Evolutionary conservation across 2,888 invertebrate species (phyloP).

Genomic region (Acleris holmiana): DNA sequence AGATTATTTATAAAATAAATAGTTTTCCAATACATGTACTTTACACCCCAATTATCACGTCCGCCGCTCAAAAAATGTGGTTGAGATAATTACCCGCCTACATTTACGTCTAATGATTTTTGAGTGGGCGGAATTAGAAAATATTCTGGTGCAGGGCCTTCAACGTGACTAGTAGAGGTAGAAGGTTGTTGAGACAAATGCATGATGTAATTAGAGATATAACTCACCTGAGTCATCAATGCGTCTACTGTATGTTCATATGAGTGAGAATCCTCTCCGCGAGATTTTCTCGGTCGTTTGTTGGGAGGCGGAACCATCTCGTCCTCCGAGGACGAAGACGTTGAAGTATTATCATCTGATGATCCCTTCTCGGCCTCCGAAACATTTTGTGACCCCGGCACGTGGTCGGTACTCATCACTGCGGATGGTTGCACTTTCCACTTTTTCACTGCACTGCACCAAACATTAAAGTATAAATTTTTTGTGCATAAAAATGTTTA

Average conservation of each 20-base stretch:
- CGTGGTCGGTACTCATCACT: neutral
- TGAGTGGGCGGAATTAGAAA: neutral
- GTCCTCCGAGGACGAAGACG: neutral
- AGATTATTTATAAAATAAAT: too few relatives aligned
- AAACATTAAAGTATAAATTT: neutral
- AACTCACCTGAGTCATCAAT: neutral
- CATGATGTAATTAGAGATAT: neutral
- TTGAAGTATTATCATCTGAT: neutral
- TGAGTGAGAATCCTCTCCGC: neutral
- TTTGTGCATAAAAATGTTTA: too few relatives aligned
- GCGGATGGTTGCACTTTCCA: too few relatives aligned
- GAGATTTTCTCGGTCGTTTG: constrained; percentile 1
- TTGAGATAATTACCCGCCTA: too few relatives aligned
- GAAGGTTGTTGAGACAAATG: neutral
- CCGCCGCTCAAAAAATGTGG: too few relatives aligned
- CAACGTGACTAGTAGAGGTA: neutral
- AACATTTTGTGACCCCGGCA: neutral
- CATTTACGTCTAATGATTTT: neutral
- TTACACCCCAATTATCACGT: too few relatives aligned
- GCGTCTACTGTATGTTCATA: neutral
- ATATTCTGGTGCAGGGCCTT: neutral
- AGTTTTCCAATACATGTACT: too few relatives aligned
- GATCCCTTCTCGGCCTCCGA: neutral
- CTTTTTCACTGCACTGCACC: neutral
- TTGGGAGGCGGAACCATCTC: neutral